These are phyloP conservation scores for Clarias pachynema DNA, from an alignment of 2,797 vertebrate species.

Conservation along the genomic window DNA sequence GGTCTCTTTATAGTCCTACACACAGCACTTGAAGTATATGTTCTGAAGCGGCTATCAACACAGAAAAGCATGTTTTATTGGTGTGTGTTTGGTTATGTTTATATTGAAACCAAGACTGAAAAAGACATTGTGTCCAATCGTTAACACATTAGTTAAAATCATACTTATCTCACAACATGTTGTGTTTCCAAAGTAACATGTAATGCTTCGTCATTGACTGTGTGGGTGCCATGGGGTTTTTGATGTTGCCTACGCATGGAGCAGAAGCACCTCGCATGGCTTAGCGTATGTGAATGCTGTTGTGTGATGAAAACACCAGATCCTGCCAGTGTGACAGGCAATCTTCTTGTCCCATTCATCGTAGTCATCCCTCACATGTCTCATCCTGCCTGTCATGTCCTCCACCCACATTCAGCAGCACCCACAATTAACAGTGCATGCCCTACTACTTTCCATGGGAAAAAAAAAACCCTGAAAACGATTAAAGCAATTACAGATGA, in stretches of 20 bases:
- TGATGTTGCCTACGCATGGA: constrained; percentile 50
- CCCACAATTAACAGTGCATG: constrained; percentile 32
- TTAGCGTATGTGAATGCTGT: constrained; percentile 40
- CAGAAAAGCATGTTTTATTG: constrained; percentile 9
- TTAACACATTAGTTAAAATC: constrained; percentile 2
- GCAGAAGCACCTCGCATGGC: constrained; percentile 51
- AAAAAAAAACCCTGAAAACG: constrained; percentile 3
- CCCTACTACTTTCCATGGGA: constrained; percentile 43
- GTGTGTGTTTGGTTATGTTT: background rate
- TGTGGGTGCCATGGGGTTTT: constrained; percentile 43
- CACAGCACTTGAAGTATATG: background rate
- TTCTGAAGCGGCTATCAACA: background rate
- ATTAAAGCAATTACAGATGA: constrained; percentile 45
- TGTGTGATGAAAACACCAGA: constrained; percentile 43
- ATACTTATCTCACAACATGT: constrained; percentile 33
- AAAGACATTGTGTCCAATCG: background rate
- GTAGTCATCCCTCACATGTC: constrained; percentile 46
- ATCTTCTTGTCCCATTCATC: constrained; percentile 47
- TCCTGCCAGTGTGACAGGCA: constrained; percentile 50
- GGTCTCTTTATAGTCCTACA: constrained; percentile 22
- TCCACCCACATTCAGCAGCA: constrained; percentile 41
- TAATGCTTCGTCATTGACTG: constrained; percentile 42
- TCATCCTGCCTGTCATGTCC: constrained; percentile 40
- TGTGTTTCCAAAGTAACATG: constrained; percentile 25
- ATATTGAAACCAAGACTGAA: background rate